phyloP scores from a whole-genome alignment of 2,797 vertebrate species.

The Enteromius argenteus region DNA sequence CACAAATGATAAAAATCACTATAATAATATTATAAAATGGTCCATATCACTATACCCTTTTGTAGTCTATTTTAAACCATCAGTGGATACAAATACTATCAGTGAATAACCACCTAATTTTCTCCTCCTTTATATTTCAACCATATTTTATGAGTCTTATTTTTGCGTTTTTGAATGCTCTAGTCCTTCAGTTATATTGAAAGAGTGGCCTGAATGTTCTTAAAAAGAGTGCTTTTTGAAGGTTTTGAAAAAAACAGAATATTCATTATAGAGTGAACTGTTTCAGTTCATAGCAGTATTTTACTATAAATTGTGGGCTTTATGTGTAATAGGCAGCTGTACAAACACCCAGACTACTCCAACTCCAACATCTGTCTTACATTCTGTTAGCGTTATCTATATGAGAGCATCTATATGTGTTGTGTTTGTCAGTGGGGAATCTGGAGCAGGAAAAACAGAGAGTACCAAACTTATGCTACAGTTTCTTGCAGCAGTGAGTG shows the following conservation, averaged over 20 bases:
- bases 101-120: background rate
- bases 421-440: slow-evolving; percentile 87
- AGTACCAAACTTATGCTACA: slow-evolving; percentile 94
- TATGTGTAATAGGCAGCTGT: slow-evolving; percentile 15
- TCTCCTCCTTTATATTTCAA: background rate
- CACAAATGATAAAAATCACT: background rate
- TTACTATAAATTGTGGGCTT: background rate
- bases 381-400: background rate
- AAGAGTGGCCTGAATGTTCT: background rate
- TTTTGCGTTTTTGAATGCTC: background rate
- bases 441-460: slow-evolving; percentile 96
- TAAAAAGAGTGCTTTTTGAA: background rate
- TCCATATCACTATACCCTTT: background rate
- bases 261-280: background rate
- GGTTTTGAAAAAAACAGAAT: background rate
- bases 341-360: slow-evolving; percentile 15
- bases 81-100: background rate
- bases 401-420: slow-evolving; percentile 33
- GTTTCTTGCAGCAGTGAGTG: slow-evolving; percentile 91
- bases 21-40: background rate
- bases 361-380: background rate
- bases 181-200: background rate
- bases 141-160: background rate
- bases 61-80: background rate
- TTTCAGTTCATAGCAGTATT: background rate